Conservation (phyloP, 2,888 invertebrate species). For the Cetonia aurata region DNA sequence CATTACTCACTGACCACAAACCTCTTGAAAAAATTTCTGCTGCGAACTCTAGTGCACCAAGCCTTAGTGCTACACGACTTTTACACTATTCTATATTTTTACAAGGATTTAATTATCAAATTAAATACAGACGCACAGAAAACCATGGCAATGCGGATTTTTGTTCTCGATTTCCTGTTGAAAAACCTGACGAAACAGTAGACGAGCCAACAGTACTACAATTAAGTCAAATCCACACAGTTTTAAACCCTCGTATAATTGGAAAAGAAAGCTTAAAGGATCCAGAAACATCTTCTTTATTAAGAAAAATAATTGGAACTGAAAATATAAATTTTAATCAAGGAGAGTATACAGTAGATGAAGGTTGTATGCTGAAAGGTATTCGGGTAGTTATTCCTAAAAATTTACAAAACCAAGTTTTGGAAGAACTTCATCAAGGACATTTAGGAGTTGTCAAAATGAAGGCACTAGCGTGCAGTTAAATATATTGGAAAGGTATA, state of each 20-base stretch:
- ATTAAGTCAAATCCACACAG: background rate
- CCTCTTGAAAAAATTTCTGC: slow-evolving; percentile 40
- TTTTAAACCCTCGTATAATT: slow-evolving; percentile 3
- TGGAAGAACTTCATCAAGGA: too few relatives aligned
- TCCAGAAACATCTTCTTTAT: background rate
- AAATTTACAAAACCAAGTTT: too few relatives aligned
- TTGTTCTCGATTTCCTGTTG: slow-evolving; percentile 2
- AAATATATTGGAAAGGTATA: background rate
- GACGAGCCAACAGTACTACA: too few relatives aligned
- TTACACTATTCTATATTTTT: slow-evolving; percentile 41
- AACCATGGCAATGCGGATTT: slow-evolving; percentile 33
- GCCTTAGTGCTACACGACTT: slow-evolving; percentile 31
- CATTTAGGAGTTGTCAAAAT: too few relatives aligned
- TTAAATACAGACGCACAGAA: slow-evolving; percentile 36
- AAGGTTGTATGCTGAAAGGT: background rate
- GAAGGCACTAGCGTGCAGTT: background rate
- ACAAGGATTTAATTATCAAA: slow-evolving; percentile 38
- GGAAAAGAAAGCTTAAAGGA: background rate
- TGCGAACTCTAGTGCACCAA: slow-evolving; percentile 22
- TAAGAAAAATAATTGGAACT: background rate
- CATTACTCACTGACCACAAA: slow-evolving; percentile 43
- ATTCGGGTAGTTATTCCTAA: too few relatives aligned
- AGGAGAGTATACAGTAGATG: background rate
- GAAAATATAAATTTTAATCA: slow-evolving; percentile 4
- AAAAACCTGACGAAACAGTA: too few relatives aligned